Evolutionary conservation across 1,140 invertebrate species (phyloP).

Genomic region (Triops cancriformis): DNA sequence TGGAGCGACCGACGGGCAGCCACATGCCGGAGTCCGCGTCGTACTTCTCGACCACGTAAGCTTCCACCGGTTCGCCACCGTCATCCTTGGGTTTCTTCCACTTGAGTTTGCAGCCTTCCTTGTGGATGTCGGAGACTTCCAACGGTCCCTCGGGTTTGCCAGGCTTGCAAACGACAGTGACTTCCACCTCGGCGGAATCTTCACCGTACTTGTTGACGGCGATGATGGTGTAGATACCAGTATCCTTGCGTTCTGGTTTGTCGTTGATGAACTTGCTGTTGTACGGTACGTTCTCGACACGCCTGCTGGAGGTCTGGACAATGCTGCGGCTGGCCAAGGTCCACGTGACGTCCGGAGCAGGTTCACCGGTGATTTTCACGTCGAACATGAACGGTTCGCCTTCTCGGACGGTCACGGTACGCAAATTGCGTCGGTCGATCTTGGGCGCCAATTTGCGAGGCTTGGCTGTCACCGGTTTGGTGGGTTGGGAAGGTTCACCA

Average conservation of each 20-base stretch:
- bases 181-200: conserved; percentile 82
- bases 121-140: conserved; percentile 88
- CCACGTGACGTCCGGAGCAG: conserved; percentile 70
- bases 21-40: conserved; percentile 83
- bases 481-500: conserved; percentile 64
- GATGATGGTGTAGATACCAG: conserved; percentile 74
- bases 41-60: conserved; percentile 92
- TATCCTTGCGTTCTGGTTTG: conserved; percentile 71
- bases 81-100: conserved; percentile 98
- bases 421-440: conserved; percentile 74
- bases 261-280: conserved; percentile 75
- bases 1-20: conserved; percentile 74
- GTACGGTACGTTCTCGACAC: conserved; percentile 76
- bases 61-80: conserved; percentile 88
- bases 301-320: conserved; percentile 44
- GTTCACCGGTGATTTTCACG: conserved; percentile 75
- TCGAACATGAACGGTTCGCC: conserved; percentile 75
- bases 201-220: conserved; percentile 77
- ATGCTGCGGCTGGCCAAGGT: conserved; percentile 53
- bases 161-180: conserved; percentile 86
- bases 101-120: conserved; percentile 87
- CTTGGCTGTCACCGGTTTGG: conserved; percentile 67
- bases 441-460: conserved; percentile 82
- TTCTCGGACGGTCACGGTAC: conserved; percentile 65
- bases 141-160: conserved; percentile 87